Base-by-base conservation (phyloP, 2,113 vertebrate genomes). In the Notechis scutatus region DNA sequence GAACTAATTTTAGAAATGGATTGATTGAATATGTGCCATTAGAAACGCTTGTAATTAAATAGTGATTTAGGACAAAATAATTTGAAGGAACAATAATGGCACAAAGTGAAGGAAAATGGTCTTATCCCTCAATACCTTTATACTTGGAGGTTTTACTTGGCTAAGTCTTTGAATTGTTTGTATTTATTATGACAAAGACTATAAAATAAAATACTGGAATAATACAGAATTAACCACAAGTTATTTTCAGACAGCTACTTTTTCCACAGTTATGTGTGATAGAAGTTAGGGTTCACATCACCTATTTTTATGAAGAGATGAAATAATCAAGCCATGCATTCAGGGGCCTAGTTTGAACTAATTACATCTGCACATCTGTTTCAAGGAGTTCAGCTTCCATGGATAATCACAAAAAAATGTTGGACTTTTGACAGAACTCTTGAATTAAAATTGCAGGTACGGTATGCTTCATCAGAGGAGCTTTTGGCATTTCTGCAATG, bases 401-500 rank as follows among this genome's bases (percentile, higher is more conserved):
- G 93, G 94, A 91, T 91, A 96, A 92, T 88, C 91, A 85, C 47
- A 94, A 39, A 93, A 45, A 89, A 93, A 95, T 86, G 69, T 1
- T 95, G 93, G 91, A 95, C 94, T 2, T 5, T 39, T 94, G 93
- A 90, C 92, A 95, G 92, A 74, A 18, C 59, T 42, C 52, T 93
- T 88, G 91, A 94, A 85, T 91, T 94, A 93, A 52, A 95, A 91
- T 47, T 93, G 54, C 91, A 94, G 95, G 94, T 96, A 94, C 10
- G 55, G 29, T 20, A 88, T 50, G n/a, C 59, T 50, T 94, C 50
- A 90, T 57, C 8, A 93, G 86, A 95, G 87, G 8, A 42, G 92
- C 91, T 42, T 12, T 23, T 90, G 89, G 42, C n/a, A 34, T 91
- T 95, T 87, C 56, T 94, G 69, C 52, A 52, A 57, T 5, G 12